A percentile compares a stretch with the other conserved stretches of the same genome.
phyloP scores from a whole-genome alignment of 2,888 invertebrate species.

The Panorpa germanica region DNA sequence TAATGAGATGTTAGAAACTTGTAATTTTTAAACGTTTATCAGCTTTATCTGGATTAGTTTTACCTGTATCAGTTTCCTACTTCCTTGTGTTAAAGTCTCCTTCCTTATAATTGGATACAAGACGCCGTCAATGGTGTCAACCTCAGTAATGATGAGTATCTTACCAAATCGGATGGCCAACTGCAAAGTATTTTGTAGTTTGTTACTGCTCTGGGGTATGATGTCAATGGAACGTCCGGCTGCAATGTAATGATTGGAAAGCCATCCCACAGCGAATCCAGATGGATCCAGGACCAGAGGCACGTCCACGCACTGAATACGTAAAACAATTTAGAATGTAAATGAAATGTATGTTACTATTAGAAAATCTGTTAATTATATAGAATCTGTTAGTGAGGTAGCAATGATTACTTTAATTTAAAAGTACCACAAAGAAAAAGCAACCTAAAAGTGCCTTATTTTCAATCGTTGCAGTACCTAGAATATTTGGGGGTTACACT shows the following conservation, averaged over 20 bases:
- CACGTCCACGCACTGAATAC: constrained; percentile 18
- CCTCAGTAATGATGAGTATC: constrained; percentile 65
- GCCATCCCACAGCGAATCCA: constrained; percentile 64
- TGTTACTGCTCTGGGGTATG: constrained; percentile 56
- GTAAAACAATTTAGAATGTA: constrained; percentile 10
- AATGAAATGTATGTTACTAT: constrained; percentile 1
- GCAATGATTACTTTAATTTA: too few species aligned
- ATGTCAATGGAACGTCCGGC: constrained; percentile 46
- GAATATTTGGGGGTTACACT: too few species aligned
- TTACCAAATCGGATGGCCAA: constrained; percentile 65
- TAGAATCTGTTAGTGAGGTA: too few species aligned
- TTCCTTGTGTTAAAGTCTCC: constrained; percentile 37
- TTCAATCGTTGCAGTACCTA: too few species aligned
- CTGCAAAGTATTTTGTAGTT: constrained; percentile 56
- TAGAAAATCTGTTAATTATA: not conserved
- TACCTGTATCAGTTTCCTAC: too few species aligned
- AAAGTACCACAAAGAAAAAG: too few species aligned
- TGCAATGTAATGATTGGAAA: constrained; percentile 43
- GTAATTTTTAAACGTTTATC: too few species aligned
- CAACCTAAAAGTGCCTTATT: too few species aligned
- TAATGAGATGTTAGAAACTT: too few species aligned
- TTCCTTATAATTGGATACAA: constrained; percentile 41
- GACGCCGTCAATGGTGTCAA: constrained; percentile 37
- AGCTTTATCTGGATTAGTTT: too few species aligned
- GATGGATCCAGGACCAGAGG: constrained; percentile 84